Conservation (phyloP, 2,797 vertebrate genomes). For the Mus caroli region DNA sequence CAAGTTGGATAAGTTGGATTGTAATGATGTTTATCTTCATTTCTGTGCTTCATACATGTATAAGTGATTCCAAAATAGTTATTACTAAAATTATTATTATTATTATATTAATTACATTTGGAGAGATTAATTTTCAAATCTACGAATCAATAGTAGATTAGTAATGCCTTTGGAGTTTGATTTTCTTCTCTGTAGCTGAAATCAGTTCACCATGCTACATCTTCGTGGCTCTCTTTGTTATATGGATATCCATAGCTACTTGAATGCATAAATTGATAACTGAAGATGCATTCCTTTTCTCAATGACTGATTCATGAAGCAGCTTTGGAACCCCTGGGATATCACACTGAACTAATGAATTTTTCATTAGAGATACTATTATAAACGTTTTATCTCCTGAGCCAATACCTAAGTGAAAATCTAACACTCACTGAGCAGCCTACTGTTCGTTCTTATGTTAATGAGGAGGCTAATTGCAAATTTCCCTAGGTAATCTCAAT, state of each 20-base stretch:
- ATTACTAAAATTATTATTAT: background rate
- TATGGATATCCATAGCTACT: slow-evolving; percentile 14
- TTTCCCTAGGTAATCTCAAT: slow-evolving; percentile 88
- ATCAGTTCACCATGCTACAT: background rate
- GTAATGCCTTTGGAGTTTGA: background rate
- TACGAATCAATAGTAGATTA: background rate
- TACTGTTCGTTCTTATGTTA: slow-evolving; percentile 88
- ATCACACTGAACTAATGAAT: slow-evolving; percentile 71
- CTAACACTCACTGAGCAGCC: slow-evolving; percentile 82
- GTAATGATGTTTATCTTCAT: background rate
- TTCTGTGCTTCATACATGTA: background rate
- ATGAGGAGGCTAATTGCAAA: slow-evolving; percentile 89
- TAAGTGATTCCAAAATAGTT: background rate
- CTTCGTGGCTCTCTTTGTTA: slow-evolving; percentile 12
- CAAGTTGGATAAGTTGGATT: background rate
- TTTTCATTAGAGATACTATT: slow-evolving; percentile 81
- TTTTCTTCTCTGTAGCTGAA: background rate
- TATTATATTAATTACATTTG: background rate
- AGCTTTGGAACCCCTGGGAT: slow-evolving; percentile 55
- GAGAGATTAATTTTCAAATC: background rate
- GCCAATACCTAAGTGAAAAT: slow-evolving; percentile 87
- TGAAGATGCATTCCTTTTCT: slow-evolving; percentile 62
- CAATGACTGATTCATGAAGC: slow-evolving; percentile 52
- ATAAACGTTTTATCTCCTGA: slow-evolving; percentile 83
- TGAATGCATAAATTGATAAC: slow-evolving; percentile 51